A percentile compares a stretch with the other conserved stretches of the same genome.
phyloP scores from a whole-genome alignment of 2,888 invertebrate species.

The Fragum sueziense region DNA sequence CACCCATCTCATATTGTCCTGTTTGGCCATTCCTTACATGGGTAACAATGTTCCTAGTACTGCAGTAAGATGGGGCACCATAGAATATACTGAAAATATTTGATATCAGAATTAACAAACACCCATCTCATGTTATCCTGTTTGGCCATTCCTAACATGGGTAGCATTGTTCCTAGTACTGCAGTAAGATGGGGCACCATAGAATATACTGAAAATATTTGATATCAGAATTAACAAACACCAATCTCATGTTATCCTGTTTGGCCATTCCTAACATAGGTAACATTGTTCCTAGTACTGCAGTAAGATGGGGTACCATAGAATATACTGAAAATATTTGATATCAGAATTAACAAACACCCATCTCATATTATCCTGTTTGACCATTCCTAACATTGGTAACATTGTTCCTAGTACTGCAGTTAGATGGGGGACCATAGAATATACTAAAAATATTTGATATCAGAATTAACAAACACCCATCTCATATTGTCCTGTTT shows the following conservation, averaged over 20 bases:
- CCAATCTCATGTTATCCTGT: constrained; percentile 86
- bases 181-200: constrained; percentile 83
- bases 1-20: too few relatives aligned
- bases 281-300: constrained; percentile 90
- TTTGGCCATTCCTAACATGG: constrained; percentile 90
- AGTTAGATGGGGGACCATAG: constrained; percentile 93
- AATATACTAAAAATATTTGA: too few relatives aligned
- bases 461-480: constrained; percentile 84
- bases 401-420: constrained; percentile 90
- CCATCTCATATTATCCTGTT: too few relatives aligned
- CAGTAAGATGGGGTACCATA: constrained; percentile 92
- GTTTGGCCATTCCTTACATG: constrained; percentile 68
- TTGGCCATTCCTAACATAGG: constrained; percentile 89
- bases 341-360: too few relatives aligned
- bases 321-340: constrained; percentile 87
- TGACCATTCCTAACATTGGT: constrained; percentile 87
- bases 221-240: too few relatives aligned
- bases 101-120: constrained; percentile 82
- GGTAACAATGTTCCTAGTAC: not conserved
- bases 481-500: constrained; percentile 91
- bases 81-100: too few relatives aligned
- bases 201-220: not conserved
- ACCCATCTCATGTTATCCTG: constrained; percentile 91
- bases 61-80: not conserved
- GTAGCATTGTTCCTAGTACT: constrained; percentile 91